Conservation (phyloP, 2,113 vertebrate genomes). For the Anolis sagrei region DNA sequence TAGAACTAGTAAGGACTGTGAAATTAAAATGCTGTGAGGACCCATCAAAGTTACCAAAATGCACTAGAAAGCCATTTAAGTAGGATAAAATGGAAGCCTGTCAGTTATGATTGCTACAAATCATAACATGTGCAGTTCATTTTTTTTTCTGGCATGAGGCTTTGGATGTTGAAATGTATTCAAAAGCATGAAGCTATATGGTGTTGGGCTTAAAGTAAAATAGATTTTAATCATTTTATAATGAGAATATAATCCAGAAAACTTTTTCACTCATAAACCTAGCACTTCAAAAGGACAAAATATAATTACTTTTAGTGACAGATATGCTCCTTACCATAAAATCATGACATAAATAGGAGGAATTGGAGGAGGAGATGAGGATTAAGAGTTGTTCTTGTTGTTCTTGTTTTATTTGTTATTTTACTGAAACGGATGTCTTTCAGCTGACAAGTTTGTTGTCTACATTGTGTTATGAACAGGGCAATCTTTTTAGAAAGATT, state of each 20-base stretch:
- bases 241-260: slow-evolving; percentile 70
- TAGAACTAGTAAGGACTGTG: not conserved
- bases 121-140: slow-evolving; percentile 47
- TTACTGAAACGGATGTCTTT: slow-evolving; percentile 15
- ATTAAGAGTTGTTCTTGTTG: too few relatives aligned
- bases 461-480: slow-evolving; percentile 35
- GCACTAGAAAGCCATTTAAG: slow-evolving; percentile 1
- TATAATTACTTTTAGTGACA: slow-evolving; percentile 55
- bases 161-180: slow-evolving; percentile 65
- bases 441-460: slow-evolving; percentile 14
- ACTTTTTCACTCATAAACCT: slow-evolving; percentile 56
- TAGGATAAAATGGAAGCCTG: not conserved
- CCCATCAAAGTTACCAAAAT: slow-evolving; percentile 1
- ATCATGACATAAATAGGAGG: slow-evolving; percentile 44
- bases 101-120: slow-evolving; percentile 37
- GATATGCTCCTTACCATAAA: slow-evolving; percentile 46
- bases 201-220: slow-evolving; percentile 62
- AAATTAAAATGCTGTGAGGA: not conserved
- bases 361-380: not conserved
- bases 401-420: slow-evolving; percentile 5
- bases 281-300: slow-evolving; percentile 56
- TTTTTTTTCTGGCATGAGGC: slow-evolving; percentile 39
- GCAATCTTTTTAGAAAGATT: slow-evolving; percentile 6
- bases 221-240: slow-evolving; percentile 58
- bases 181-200: slow-evolving; percentile 55